Conservation (phyloP, 2,113 vertebrate genomes). For the Edolisoma coerulescens region DNA sequence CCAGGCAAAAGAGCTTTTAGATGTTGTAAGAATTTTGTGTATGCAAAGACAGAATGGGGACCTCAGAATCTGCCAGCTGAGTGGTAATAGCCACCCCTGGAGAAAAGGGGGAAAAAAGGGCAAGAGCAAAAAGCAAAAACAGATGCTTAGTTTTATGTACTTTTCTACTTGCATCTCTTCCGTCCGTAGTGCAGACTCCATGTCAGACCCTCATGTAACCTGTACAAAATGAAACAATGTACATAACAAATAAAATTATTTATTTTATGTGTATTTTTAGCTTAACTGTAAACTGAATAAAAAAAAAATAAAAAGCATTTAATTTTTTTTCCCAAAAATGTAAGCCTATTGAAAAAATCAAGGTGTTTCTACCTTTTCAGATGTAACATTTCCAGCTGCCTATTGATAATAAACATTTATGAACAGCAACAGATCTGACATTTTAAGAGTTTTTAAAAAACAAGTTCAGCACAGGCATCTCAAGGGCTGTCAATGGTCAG, state of each 20-base stretch:
- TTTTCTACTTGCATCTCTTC: conserved; percentile 60
- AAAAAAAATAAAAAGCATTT: conserved; percentile 65
- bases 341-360: conserved; percentile 65
- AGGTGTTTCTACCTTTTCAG: conserved; percentile 72
- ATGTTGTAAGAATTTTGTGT: not conserved
- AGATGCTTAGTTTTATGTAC: conserved; percentile 58
- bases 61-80: not conserved
- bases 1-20: not conserved
- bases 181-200: conserved; percentile 35
- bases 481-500: not conserved
- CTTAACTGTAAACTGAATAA: conserved; percentile 68
- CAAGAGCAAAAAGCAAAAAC: conserved; percentile 54
- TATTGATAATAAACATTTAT: conserved; percentile 73
- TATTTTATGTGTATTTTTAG: conserved; percentile 79
- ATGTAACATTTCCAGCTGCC: conserved; percentile 71
- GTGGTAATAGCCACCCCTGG: not conserved
- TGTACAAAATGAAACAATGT: conserved; percentile 67
- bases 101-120: not conserved
- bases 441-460: not conserved
- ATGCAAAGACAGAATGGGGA: not conserved
- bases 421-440: conserved; percentile 25
- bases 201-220: conserved; percentile 14
- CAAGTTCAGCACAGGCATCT: not conserved
- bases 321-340: conserved; percentile 47
- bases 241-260: conserved; percentile 70